These are phyloP conservation scores for Sciurus niger DNA, from an alignment of 2,113 vertebrate genomes.

Conservation along the genomic window DNA sequence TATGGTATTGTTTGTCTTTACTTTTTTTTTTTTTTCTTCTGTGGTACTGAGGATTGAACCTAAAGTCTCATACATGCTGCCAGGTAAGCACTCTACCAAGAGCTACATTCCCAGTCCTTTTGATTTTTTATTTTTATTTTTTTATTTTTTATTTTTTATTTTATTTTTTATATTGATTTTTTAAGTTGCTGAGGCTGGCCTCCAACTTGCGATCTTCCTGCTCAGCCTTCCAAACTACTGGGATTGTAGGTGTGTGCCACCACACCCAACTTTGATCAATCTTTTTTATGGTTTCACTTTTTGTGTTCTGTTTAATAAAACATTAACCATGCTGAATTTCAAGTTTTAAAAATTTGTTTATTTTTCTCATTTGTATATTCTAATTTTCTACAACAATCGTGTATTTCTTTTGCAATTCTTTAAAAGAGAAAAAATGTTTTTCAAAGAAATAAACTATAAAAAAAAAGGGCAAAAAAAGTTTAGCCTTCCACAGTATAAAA, in stretches of 20 bases:
- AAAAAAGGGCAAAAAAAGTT: background rate
- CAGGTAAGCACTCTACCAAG: too few species aligned
- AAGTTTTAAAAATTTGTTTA: slow-evolving; percentile 22
- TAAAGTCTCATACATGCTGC: too few species aligned
- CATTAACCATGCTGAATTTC: slow-evolving; percentile 9
- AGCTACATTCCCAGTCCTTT: background rate
- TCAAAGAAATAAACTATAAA: background rate
- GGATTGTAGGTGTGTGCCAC: too few species aligned
- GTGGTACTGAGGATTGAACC: too few species aligned
- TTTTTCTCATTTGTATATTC: slow-evolving; percentile 20
- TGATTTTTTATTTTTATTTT: background rate
- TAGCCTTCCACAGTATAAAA: background rate
- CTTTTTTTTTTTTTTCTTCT: background rate
- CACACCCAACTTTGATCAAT: background rate
- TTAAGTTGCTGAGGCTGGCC: too few species aligned
- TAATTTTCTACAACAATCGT: slow-evolving; percentile 7
- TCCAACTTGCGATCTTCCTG: too few species aligned
- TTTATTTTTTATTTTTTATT: too few species aligned
- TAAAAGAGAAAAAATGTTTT: background rate
- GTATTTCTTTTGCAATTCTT: slow-evolving; percentile 4
- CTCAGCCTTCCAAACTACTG: too few species aligned
- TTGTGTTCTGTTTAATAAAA: slow-evolving; percentile 12
- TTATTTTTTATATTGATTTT: too few species aligned
- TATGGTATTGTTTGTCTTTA: background rate
- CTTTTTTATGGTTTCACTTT: slow-evolving; percentile 29